Evolutionary conservation across 1,140 invertebrate species (phyloP).

Genomic region (Cotesia vestalis): DNA sequence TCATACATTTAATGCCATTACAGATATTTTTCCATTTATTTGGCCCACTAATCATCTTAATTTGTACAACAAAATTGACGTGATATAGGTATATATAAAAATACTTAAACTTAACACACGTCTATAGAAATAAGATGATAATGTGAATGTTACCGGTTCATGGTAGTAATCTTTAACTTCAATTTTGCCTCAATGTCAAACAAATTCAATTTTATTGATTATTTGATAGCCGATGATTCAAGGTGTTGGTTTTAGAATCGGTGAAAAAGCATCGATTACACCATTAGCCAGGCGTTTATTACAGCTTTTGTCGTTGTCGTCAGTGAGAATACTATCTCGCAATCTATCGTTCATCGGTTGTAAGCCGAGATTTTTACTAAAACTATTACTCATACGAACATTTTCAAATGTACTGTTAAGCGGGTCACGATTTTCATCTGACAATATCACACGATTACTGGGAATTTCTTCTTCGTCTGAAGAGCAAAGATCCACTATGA

Average conservation of each 20-base stretch:
- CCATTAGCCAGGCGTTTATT: constrained; percentile 36
- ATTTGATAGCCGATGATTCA: constrained; percentile 28
- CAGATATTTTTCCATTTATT: constrained; percentile 8
- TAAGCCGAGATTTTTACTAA: constrained; percentile 36
- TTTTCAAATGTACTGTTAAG: constrained; percentile 28
- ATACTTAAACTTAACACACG: constrained; percentile 34
- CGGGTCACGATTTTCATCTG: constrained; percentile 53
- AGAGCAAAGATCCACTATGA: constrained; percentile 67
- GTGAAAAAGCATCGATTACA: constrained; percentile 40
- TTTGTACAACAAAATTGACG: constrained; percentile 31
- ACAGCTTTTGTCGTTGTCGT: constrained; percentile 38
- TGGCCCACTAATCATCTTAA: constrained; percentile 5
- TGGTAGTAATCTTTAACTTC: background rate
- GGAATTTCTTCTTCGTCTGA: constrained; percentile 65
- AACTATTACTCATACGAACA: constrained; percentile 22
- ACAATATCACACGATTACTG: constrained; percentile 19
- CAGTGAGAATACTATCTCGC: constrained; percentile 39
- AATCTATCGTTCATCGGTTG: constrained; percentile 43
- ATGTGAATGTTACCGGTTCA: background rate
- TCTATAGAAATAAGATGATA: constrained; percentile 24
- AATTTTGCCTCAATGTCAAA: no score
- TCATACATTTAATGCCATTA: background rate
- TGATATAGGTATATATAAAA: constrained; percentile 28
- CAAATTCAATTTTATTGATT: constrained; percentile 3
- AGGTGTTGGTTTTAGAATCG: constrained; percentile 42